Base-by-base conservation (phyloP, 1,140 invertebrate genomes). In the Dendrolimus punctatus region DNA sequence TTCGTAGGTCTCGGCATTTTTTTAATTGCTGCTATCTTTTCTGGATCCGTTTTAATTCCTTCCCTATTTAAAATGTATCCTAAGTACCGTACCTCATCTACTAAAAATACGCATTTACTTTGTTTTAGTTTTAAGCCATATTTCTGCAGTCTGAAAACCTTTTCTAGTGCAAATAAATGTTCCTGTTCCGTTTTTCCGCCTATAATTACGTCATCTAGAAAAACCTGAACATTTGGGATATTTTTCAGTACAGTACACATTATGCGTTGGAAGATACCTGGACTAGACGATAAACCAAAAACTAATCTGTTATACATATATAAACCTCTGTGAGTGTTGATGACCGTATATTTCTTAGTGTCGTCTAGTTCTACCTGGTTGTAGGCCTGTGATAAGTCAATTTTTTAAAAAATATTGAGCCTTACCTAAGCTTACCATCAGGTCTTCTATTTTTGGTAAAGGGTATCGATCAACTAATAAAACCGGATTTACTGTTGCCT, bases 11-110 rank as follows among this genome's bases (percentile, higher is more conserved):
- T 43, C 0, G 62, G 54, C 5, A 76, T 57, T 36, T 82, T 69
- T 51, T 58, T 10, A 5, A 89, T 79, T 39, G 84, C 78, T 10
- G 62, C 51, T 6, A 86, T 57, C 58, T 88, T 88, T 9, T 66
- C 58, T 6, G 65, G 60, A 48, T 71, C 63, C 42, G 66, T 62
- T 38, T 64, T 63, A 2, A 88, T 42, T 9, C 80, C 80, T 6
- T 73, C 52, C 38, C 58, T 54, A 40, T 60, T 55, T 6, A 89
- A 70, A 37, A 64, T 59, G 57, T 66, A 67, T 9, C 82, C 78
- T 48, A 85, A 62, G 61, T 80, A 85, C 40, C 57, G 59, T 8
- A 84, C 51, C 44, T 64, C 49, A 40, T 57, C 45, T 10, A 54
- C 51, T 4, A 65, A 49, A 60, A 86, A 76, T 41, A 58, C 44